Evolutionary conservation across 2,797 vertebrate species (phyloP).

Genomic region (Periophthalmus magnuspinnatus): DNA sequence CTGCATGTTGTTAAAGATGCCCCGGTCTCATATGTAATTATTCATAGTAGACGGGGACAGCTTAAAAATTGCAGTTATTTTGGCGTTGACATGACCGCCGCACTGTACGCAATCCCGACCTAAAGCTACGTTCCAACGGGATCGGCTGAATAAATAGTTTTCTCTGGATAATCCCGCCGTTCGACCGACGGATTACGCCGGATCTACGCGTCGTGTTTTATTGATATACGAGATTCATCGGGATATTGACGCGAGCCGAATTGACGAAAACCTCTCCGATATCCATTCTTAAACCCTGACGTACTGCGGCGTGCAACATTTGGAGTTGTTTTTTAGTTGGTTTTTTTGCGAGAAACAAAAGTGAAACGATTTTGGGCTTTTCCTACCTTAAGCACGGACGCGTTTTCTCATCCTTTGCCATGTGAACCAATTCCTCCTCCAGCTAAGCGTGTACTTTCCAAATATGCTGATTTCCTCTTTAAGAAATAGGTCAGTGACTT

Average conservation of each 20-base stretch:
- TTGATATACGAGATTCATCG: not conserved
- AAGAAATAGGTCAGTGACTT: slow-evolving; percentile 30
- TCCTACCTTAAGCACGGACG: not conserved
- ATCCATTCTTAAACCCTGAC: not conserved
- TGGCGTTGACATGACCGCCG: not conserved
- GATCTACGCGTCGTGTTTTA: not conserved
- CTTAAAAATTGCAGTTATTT: not conserved
- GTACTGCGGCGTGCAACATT: not conserved
- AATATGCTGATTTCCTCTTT: not conserved
- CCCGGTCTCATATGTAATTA: not conserved
- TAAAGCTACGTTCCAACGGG: not conserved
- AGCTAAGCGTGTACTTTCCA: not conserved
- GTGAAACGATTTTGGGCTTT: not conserved
- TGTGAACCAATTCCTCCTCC: not conserved
- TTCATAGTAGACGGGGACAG: not conserved
- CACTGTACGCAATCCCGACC: not conserved
- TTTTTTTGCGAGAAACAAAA: not conserved
- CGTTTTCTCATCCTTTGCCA: slow-evolving; percentile 4
- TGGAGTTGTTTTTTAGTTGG: too few relatives aligned
- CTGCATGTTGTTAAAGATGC: not conserved
- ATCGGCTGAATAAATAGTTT: slow-evolving; percentile 6
- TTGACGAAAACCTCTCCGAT: not conserved
- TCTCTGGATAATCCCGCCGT: slow-evolving; percentile 2
- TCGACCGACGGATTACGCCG: not conserved
- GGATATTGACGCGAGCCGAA: not conserved